Percentiles rank a stretch among this genome's conserved stretches.
Evolutionary conservation across 2,888 invertebrate genomes (phyloP).

Genomic region (Melikaiella ostensackeni): DNA sequence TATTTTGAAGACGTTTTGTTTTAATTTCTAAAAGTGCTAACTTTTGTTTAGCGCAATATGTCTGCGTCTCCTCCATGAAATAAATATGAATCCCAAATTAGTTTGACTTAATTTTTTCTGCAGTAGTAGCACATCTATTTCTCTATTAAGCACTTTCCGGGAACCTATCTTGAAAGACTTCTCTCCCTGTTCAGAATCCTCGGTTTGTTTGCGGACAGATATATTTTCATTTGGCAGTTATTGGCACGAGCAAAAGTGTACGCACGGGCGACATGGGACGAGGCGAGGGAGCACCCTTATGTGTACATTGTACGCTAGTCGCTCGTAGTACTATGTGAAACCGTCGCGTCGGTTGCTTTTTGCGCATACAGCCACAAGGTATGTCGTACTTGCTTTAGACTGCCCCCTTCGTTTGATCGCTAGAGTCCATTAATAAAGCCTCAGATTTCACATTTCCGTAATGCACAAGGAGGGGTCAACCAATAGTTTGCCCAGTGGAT

Average conservation of each 20-base stretch:
- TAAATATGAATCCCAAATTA: not conserved
- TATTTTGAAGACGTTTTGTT: too few relatives aligned
- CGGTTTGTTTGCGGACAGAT: constrained; percentile 75
- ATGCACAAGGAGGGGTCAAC: constrained; percentile 46
- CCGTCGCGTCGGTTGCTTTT: constrained; percentile 50
- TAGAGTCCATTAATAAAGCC: constrained; percentile 74
- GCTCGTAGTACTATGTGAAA: constrained; percentile 23
- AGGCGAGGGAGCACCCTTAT: constrained; percentile 47
- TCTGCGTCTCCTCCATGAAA: not conserved
- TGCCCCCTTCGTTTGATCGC: constrained; percentile 67
- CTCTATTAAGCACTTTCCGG: constrained; percentile 43
- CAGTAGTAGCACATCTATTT: constrained; percentile 50
- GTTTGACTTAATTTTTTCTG: constrained; percentile 43
- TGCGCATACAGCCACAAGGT: constrained; percentile 65
- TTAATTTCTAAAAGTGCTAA: not conserved
- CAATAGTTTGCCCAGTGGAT: constrained; percentile 22
- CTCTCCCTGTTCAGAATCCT: constrained; percentile 56
- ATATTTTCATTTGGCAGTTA: constrained; percentile 77
- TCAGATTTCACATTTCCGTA: constrained; percentile 70
- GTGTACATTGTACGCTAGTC: constrained; percentile 47
- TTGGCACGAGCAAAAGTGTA: constrained; percentile 69
- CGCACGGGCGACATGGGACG: constrained; percentile 42
- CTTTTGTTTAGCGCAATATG: too few relatives aligned
- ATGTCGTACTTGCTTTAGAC: constrained; percentile 58
- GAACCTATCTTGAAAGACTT: constrained; percentile 40